These are phyloP conservation scores for Antedon bifida DNA, from an alignment of 35 echinoderm and acorn worm genomes.

Conservation along the genomic window DNA sequence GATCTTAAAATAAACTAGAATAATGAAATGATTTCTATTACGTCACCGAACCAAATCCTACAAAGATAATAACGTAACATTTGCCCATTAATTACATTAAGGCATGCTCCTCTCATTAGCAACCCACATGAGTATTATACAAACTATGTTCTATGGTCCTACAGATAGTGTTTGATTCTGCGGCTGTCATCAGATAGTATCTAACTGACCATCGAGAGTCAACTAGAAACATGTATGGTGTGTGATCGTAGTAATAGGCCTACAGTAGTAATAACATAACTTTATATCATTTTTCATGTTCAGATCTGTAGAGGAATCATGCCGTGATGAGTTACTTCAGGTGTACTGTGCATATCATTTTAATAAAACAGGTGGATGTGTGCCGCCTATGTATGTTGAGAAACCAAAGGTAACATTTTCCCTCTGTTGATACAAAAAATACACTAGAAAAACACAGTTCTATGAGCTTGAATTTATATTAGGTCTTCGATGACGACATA, in stretches of 20 bases:
- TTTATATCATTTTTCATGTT: neutral
- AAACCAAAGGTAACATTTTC: slow-evolving; percentile 32
- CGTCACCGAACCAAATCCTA: neutral
- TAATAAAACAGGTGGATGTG: slow-evolving; percentile 73
- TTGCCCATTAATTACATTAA: too few species aligned
- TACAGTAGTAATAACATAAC: neutral
- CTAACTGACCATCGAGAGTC: too few species aligned
- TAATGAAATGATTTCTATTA: neutral
- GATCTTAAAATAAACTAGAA: neutral
- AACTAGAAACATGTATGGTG: too few species aligned
- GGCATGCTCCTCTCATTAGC: too few species aligned
- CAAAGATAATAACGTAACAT: too few species aligned
- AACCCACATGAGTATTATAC: too few species aligned
- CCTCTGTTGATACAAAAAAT: neutral
- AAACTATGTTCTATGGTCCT: too few species aligned
- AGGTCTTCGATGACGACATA: neutral
- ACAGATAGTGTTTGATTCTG: too few species aligned
- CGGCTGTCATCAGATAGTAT: too few species aligned
- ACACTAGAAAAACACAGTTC: neutral
- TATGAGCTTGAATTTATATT: neutral
- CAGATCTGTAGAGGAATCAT: slow-evolving; percentile 50
- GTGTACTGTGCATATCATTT: slow-evolving; percentile 92
- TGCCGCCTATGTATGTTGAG: slow-evolving; percentile 70
- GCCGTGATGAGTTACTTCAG: slow-evolving; percentile 56
- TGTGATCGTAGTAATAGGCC: neutral